Evolutionary conservation across 2,888 invertebrate species (phyloP).

Genomic region (Pristionchus mayeri): DNA sequence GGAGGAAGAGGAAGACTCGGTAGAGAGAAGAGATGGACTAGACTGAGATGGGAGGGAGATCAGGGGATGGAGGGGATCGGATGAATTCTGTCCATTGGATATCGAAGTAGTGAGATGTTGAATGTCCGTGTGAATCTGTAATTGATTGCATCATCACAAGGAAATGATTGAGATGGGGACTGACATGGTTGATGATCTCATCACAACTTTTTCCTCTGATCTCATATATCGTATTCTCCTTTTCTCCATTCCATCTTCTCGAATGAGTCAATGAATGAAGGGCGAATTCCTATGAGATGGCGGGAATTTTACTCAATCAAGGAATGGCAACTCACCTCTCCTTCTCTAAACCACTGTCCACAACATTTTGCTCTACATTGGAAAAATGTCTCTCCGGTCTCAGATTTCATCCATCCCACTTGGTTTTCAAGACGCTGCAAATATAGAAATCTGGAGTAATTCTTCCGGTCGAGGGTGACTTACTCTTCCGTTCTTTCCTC

Average conservation of each 20-base stretch:
- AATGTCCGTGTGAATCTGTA: neutral
- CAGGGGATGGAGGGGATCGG: no score
- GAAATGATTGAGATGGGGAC: neutral
- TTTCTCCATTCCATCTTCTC: neutral
- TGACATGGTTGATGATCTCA: conserved; percentile 15
- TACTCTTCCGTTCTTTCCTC: neutral
- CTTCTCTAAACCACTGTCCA: neutral
- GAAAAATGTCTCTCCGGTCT: neutral
- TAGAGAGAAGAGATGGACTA: neutral
- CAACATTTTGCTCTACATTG: neutral
- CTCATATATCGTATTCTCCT: neutral
- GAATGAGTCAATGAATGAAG: neutral
- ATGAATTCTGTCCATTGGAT: neutral
- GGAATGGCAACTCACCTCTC: neutral
- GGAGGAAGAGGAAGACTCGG: neutral
- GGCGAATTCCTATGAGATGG: neutral
- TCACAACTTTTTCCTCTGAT: neutral
- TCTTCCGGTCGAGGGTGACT: neutral
- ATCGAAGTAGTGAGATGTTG: neutral
- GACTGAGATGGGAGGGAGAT: neutral
- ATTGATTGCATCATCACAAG: neutral
- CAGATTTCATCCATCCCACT: neutral
- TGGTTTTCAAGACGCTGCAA: neutral
- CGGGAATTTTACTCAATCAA: neutral
- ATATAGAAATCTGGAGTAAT: neutral